A percentile compares a stretch with the other conserved stretches of the same genome.
Conservation (phyloP, 2,888 invertebrate genomes). For the Macroteleia sp. region DNA sequence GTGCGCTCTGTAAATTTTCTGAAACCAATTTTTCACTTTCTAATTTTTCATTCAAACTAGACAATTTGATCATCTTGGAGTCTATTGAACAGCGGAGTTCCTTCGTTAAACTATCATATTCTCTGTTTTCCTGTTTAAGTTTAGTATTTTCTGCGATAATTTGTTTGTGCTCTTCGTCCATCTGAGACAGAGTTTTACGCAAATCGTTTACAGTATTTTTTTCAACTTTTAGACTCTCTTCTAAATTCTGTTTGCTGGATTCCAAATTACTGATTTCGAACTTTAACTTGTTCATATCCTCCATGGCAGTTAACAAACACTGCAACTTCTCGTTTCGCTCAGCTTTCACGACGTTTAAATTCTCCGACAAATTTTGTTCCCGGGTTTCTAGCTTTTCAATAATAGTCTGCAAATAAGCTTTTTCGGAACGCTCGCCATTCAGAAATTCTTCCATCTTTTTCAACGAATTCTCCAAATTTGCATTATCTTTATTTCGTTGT, state of each 20-base stretch:
- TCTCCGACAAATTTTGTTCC: constrained; percentile 42
- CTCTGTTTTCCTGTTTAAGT: constrained; percentile 21
- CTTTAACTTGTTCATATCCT: constrained; percentile 42
- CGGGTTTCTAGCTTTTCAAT: constrained; percentile 42
- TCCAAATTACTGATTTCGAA: constrained; percentile 21
- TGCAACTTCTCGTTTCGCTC: constrained; percentile 52
- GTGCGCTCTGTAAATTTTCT: not conserved
- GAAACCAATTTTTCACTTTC: not conserved
- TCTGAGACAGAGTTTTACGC: not conserved
- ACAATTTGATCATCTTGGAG: too few relatives aligned
- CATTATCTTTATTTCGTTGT: constrained; percentile 53
- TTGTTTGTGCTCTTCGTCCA: constrained; percentile 34
- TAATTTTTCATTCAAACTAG: constrained; percentile 7
- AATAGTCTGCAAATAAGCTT: constrained; percentile 40
- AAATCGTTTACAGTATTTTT: constrained; percentile 35
- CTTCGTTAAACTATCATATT: constrained; percentile 22
- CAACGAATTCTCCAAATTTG: constrained; percentile 37
- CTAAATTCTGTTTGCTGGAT: constrained; percentile 16
- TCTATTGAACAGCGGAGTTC: not conserved
- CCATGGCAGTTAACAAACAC: constrained; percentile 28
- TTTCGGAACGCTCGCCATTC: constrained; percentile 45
- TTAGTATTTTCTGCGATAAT: constrained; percentile 10
- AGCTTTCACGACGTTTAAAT: constrained; percentile 38
- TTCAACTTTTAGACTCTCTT: constrained; percentile 57
- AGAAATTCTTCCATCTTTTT: constrained; percentile 49